Conservation (phyloP, 2,888 invertebrate genomes). For the Brachyptera putata region DNA sequence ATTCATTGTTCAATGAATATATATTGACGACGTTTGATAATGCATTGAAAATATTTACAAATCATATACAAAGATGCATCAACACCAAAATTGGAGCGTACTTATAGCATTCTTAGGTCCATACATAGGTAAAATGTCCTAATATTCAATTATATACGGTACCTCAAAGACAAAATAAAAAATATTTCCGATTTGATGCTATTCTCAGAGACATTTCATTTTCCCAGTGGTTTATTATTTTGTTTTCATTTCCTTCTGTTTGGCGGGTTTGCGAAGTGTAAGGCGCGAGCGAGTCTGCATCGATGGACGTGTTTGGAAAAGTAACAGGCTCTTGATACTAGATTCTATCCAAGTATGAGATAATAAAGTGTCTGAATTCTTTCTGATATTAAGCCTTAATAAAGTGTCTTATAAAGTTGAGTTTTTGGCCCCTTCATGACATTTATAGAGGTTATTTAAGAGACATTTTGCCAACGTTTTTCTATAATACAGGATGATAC, state of each 20-base stretch:
- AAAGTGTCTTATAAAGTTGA: slow-evolving; percentile 8
- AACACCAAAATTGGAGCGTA: too few species aligned
- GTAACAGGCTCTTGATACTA: not conserved
- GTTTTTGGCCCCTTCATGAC: slow-evolving; percentile 4
- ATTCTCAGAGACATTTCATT: too few species aligned
- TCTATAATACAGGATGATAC: not conserved
- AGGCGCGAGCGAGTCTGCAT: too few species aligned
- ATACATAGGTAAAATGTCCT: too few species aligned
- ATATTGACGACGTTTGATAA: too few species aligned
- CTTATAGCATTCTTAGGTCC: too few species aligned
- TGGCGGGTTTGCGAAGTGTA: not conserved
- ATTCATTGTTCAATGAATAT: too few species aligned
- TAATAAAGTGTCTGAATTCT: slow-evolving; percentile 11
- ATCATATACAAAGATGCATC: too few species aligned
- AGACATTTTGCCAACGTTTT: not conserved
- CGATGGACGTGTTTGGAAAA: slow-evolving; percentile 11
- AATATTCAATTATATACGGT: too few species aligned
- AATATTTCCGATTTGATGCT: too few species aligned
- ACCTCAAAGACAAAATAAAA: too few species aligned
- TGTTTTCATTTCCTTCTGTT: slow-evolving; percentile 7
- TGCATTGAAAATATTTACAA: too few species aligned
- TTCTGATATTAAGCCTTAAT: slow-evolving; percentile 9
- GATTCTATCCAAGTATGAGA: slow-evolving; percentile 1
- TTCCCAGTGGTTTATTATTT: not conserved
- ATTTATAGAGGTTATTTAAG: slow-evolving; percentile 3